phyloP scores from a whole-genome alignment of 1,140 invertebrate genomes.

The Eumeta japonica region DNA sequence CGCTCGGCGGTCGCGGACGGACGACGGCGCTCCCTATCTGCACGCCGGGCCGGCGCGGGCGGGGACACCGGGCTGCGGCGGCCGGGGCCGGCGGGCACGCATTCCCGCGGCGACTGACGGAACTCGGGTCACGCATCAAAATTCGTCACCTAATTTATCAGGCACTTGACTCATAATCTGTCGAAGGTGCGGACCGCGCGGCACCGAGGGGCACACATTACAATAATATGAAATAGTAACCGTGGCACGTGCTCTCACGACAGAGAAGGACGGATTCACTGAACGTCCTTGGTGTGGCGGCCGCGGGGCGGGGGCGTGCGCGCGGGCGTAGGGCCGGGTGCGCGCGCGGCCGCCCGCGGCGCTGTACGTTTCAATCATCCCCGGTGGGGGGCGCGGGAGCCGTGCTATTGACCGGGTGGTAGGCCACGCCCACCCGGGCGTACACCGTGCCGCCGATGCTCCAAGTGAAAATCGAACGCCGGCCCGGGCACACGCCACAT shows the following conservation, averaged over 20 bases:
- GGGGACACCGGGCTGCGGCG: too few species aligned
- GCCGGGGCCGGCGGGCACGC: too few species aligned
- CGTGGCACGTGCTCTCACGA: slow-evolving; percentile 51
- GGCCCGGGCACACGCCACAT: slow-evolving; percentile 52
- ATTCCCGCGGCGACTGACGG: slow-evolving; percentile 27
- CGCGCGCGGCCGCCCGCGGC: slow-evolving; percentile 17
- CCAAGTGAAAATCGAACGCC: slow-evolving; percentile 56
- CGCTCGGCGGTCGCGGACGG: too few species aligned
- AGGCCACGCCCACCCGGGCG: slow-evolving; percentile 52
- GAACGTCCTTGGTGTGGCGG: slow-evolving; percentile 53
- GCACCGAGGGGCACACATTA: slow-evolving; percentile 49
- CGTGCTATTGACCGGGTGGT: slow-evolving; percentile 54
- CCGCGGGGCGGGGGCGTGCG: slow-evolving; percentile 49
- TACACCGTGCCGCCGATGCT: slow-evolving; percentile 40
- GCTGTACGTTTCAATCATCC: slow-evolving; percentile 57
- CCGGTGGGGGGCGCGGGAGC: slow-evolving; percentile 35
- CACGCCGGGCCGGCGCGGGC: too few species aligned
- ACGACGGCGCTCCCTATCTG: too few species aligned
- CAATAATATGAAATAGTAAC: slow-evolving; percentile 55
- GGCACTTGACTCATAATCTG: slow-evolving; percentile 53
- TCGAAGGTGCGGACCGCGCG: slow-evolving; percentile 50
- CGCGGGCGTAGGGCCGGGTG: slow-evolving; percentile 19
- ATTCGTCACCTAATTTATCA: slow-evolving; percentile 45
- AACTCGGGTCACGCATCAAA: slow-evolving; percentile 46
- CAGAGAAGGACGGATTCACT: slow-evolving; percentile 57